Base-by-base conservation (phyloP, 2,113 vertebrate genomes). In the Nettapus auritus region DNA sequence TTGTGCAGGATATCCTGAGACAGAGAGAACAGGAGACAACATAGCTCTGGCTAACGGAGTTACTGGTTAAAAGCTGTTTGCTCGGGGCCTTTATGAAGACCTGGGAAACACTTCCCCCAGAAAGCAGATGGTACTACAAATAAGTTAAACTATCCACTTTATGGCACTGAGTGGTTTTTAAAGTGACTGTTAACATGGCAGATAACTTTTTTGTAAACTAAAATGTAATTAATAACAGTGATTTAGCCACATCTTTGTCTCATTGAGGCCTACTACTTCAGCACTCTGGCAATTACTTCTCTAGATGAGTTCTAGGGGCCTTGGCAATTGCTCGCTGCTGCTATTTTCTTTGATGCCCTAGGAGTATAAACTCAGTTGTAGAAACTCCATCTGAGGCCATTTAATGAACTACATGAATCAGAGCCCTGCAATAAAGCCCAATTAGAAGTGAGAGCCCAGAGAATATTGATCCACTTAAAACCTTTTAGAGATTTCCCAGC, bases 391-490 rank as follows among this genome's bases (percentile, higher is more conserved):
- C 86, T 82, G 69, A 94, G 86, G 89, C 80, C 94, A 88, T 85
- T 89, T 98, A 96, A 91, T 86, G 83, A 96, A 96, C 89, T 73
- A 38, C 82, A 86, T 94, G 96, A 97, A 92, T 80, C 89, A 89
- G 90, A 96, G 86, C 89, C 64, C 94, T 90, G 69, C 87, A 95
- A 89, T 96, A 94, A 92, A 94, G 70, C 73, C 73, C 84, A 94
- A 81, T 97, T 95, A 93, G 79, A 96, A 96, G 89, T 33, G 36
- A 97, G 94, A 91, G 77, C 70, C 34, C 48, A 88, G 78, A 90
- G 89, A 79, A 89, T 95, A 95, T 85, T 63, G 87, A 95, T 95
- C 50, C 18, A 57, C 25, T 84, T 83, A 80, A 95, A 96, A 63
- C 75, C 52, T 84, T 88, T 85, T 42, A 38, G 55, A 83, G 62